Evolutionary conservation across 2,113 vertebrate species (phyloP).

Genomic region (Canis aureus): DNA sequence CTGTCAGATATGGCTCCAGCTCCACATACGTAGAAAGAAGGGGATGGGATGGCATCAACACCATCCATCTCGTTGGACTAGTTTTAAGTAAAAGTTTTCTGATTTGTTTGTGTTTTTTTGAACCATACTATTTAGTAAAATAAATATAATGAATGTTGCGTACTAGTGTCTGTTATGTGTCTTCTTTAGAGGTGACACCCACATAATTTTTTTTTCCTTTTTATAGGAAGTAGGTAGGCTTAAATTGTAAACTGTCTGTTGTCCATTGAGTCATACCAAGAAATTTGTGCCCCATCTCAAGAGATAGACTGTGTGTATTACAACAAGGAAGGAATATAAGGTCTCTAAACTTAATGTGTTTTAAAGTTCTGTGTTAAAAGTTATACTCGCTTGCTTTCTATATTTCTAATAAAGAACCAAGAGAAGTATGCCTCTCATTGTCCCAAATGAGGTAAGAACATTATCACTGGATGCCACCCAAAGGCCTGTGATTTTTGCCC

Average conservation of each 20-base stretch:
- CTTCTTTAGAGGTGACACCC: slow-evolving; percentile 66
- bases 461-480: not conserved
- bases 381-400: slow-evolving; percentile 45
- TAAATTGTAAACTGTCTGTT: slow-evolving; percentile 49
- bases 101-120: slow-evolving; percentile 77
- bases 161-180: slow-evolving; percentile 67
- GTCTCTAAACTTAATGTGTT: slow-evolving; percentile 55
- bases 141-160: slow-evolving; percentile 77
- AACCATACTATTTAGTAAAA: slow-evolving; percentile 82
- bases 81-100: slow-evolving; percentile 73
- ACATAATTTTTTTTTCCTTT: slow-evolving; percentile 4
- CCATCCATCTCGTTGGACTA: slow-evolving; percentile 50
- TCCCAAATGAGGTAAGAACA: slow-evolving; percentile 24
- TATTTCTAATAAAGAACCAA: slow-evolving; percentile 71
- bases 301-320: slow-evolving; percentile 38
- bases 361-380: slow-evolving; percentile 60
- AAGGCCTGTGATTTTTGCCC: not conserved
- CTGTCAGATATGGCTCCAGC: slow-evolving; percentile 18
- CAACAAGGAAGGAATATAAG: not conserved
- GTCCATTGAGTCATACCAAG: slow-evolving; percentile 34
- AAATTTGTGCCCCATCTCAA: slow-evolving; percentile 51
- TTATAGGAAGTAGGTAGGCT: slow-evolving; percentile 12
- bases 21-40: not conserved
- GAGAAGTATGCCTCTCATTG: slow-evolving; percentile 29
- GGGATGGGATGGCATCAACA: not conserved